These are phyloP conservation scores for Glaucidium brasilianum DNA, from an alignment of 2,113 vertebrate species.

Conservation along the genomic window DNA sequence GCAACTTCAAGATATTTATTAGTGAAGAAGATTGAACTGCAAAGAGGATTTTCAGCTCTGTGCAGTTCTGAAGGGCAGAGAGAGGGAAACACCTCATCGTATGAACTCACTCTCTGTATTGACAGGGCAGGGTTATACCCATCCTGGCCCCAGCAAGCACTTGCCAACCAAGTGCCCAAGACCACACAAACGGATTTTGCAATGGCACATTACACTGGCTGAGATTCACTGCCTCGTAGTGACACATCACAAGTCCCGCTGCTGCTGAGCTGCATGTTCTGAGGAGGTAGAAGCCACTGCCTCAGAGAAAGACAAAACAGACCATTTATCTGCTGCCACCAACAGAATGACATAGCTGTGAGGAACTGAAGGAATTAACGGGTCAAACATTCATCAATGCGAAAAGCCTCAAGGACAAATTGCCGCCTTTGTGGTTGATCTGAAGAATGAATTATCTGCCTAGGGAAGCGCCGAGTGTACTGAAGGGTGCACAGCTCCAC, in stretches of 20 bases:
- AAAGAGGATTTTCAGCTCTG: not conserved
- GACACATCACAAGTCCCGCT: not conserved
- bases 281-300: not conserved
- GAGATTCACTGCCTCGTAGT: not conserved
- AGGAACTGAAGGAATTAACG: too few species aligned
- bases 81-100: not conserved
- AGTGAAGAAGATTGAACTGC: not conserved
- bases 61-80: not conserved
- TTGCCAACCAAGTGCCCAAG: not conserved
- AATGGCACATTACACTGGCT: not conserved
- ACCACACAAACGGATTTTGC: not conserved
- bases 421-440: too few species aligned
- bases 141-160: not conserved
- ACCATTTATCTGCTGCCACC: not conserved
- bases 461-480: too few species aligned
- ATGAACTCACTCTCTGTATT: not conserved
- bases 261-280: not conserved
- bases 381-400: too few species aligned
- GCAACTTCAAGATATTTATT: not conserved
- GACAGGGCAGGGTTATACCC: not conserved
- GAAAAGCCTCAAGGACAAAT: too few species aligned
- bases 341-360: not conserved
- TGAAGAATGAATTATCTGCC: too few species aligned
- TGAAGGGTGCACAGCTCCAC: too few species aligned
- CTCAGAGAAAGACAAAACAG: not conserved